Evolutionary conservation across 2,888 invertebrate genomes (phyloP).

Genomic region (Noctuana brunneofusca): DNA sequence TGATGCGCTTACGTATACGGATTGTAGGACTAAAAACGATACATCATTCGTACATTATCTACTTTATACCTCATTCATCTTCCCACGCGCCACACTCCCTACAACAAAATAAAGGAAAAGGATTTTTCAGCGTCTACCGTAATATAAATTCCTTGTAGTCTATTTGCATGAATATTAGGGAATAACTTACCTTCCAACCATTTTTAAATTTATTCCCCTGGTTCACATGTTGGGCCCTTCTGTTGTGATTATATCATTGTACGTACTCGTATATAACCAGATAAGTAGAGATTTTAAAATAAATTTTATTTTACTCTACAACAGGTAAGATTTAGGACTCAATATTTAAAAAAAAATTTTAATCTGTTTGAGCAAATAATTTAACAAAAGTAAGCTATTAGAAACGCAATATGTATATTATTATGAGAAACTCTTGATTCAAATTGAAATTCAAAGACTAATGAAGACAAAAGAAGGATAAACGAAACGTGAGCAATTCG

Average conservation of each 20-base stretch:
- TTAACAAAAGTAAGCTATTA: too few relatives aligned
- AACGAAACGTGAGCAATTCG: slow-evolving; percentile 29
- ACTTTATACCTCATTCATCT: slow-evolving; percentile 27
- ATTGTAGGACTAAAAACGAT: slow-evolving; percentile 28
- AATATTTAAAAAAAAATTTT: too few relatives aligned
- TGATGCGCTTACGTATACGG: too few relatives aligned
- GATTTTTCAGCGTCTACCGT: slow-evolving; percentile 28
- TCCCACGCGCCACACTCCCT: slow-evolving; percentile 13
- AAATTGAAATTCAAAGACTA: neutral
- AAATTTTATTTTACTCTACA: too few relatives aligned
- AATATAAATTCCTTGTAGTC: slow-evolving; percentile 33
- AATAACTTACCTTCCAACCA: slow-evolving; percentile 20
- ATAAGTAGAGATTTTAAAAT: too few relatives aligned
- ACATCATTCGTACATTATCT: slow-evolving; percentile 30
- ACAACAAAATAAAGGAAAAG: slow-evolving; percentile 25
- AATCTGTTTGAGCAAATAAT: too few relatives aligned
- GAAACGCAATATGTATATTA: too few relatives aligned
- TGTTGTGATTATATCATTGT: too few relatives aligned
- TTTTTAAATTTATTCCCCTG: slow-evolving; percentile 10
- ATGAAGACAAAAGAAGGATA: slow-evolving; percentile 11
- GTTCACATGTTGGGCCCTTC: neutral
- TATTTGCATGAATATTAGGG: slow-evolving; percentile 33
- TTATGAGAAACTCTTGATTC: neutral
- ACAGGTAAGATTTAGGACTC: too few relatives aligned
- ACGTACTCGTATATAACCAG: too few relatives aligned